A percentile compares a stretch with the other conserved stretches of the same genome.
Conservation (phyloP, 2,888 invertebrate species). For the Melinopterus prodromus region DNA sequence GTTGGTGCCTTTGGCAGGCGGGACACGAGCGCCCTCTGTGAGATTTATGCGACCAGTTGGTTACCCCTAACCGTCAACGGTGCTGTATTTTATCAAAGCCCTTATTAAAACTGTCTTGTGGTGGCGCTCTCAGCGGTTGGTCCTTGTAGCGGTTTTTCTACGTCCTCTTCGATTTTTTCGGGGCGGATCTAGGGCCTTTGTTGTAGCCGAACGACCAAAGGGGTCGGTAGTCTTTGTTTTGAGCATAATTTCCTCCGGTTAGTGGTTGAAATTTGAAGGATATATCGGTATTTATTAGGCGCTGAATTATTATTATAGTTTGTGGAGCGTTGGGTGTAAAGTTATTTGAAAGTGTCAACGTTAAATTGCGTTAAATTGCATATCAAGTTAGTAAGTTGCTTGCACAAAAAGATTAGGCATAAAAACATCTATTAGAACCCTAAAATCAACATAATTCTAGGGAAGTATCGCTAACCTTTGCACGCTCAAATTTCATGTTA, state of each 20-base stretch:
- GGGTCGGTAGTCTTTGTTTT: not conserved
- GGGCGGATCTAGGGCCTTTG: not conserved
- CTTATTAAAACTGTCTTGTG: constrained; percentile 4
- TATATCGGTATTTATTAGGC: too few species aligned
- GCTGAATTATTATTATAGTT: too few species aligned
- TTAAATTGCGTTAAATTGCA: too few species aligned
- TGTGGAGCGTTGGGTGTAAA: too few species aligned
- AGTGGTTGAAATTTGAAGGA: not conserved
- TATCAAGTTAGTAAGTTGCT: too few species aligned
- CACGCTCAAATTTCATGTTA: too few species aligned
- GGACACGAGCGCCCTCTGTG: constrained; percentile 54
- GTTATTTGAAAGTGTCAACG: too few species aligned
- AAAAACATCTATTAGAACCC: too few species aligned
- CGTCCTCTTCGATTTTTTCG: too few species aligned
- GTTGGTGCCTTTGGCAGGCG: constrained; percentile 54
- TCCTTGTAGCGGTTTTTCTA: not conserved
- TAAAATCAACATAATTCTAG: too few species aligned
- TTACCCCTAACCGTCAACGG: constrained; percentile 54
- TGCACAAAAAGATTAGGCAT: too few species aligned
- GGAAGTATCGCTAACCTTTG: too few species aligned
- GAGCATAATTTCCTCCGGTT: not conserved
- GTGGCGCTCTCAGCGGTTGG: not conserved
- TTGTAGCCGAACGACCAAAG: not conserved
- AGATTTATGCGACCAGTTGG: constrained; percentile 56
- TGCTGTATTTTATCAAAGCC: constrained; percentile 53